A percentile compares a stretch with the other conserved stretches of the same genome.
phyloP scores from a whole-genome alignment of 2,797 vertebrate genomes.

The Brachyalestes nurse region DNA sequence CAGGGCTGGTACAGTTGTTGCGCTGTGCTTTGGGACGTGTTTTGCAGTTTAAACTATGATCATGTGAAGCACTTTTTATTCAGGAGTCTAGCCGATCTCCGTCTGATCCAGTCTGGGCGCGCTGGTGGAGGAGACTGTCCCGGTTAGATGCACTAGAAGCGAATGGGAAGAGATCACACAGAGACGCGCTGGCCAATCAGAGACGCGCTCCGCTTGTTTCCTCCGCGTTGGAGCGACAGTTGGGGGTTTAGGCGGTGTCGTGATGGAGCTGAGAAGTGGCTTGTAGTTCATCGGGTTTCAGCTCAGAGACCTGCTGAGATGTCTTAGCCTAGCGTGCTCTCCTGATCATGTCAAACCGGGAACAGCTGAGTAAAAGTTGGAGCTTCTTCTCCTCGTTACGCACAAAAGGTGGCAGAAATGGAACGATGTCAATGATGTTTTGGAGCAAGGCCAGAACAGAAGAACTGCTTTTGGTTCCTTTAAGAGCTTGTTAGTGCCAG shows the following conservation, averaged over 20 bases:
- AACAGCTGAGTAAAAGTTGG: not conserved
- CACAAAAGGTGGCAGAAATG: no score
- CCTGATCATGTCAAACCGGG: not conserved
- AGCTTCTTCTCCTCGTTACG: not conserved
- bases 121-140: slow-evolving; percentile 6
- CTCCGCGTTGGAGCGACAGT: not conserved
- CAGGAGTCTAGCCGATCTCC: not conserved
- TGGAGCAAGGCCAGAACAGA: no score
- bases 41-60: no score
- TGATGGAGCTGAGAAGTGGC: slow-evolving; percentile 7
- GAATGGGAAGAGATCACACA: slow-evolving; percentile 5
- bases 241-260: slow-evolving; percentile 15
- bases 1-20: not conserved
- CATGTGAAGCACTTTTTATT: no score
- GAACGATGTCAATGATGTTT: no score
- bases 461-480: no score
- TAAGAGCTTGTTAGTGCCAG: no score
- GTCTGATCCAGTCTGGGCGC: not conserved
- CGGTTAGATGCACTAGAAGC: not conserved
- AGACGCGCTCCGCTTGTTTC: not conserved
- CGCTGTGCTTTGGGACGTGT: not conserved
- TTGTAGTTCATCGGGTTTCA: slow-evolving; percentile 5
- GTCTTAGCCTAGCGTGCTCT: not conserved
- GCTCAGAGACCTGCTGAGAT: not conserved
- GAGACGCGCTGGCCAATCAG: slow-evolving; percentile 25